A percentile compares a stretch with the other conserved stretches of the same genome.
phyloP scores from a whole-genome alignment of 23 tunicate species.

The Halocynthia aurantium region DNA sequence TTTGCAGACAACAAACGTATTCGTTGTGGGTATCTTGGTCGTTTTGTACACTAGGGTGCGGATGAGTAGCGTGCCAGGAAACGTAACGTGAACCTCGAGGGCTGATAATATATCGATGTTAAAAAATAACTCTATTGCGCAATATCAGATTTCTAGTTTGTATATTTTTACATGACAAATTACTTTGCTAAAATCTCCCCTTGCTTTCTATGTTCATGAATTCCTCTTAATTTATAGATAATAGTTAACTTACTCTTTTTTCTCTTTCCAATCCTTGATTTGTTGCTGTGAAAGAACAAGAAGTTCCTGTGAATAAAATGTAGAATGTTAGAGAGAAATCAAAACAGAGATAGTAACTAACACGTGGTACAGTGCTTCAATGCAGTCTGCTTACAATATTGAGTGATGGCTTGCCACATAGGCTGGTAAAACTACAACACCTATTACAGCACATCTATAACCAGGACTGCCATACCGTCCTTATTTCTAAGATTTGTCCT shows the following conservation, averaged over 20 bases:
- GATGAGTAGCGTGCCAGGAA: conserved; percentile 5
- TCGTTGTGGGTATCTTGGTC: not conserved
- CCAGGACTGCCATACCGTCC: too few species aligned
- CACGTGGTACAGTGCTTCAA: not conserved
- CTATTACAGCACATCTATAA: too few species aligned
- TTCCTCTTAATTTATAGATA: not conserved
- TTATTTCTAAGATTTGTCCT: too few species aligned
- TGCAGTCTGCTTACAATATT: not conserved
- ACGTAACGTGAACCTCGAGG: conserved; percentile 14
- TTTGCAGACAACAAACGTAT: conserved; percentile 6
- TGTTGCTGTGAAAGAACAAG: not conserved
- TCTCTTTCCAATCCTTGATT: conserved; percentile 11
- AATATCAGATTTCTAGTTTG: too few species aligned
- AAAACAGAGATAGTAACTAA: not conserved
- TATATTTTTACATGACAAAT: not conserved
- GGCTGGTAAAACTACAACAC: too few species aligned
- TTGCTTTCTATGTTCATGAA: not conserved
- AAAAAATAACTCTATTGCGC: too few species aligned
- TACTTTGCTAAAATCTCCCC: not conserved
- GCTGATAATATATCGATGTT: not conserved
- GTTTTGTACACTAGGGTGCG: conserved; percentile 7
- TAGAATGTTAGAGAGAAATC: not conserved
- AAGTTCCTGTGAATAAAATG: not conserved
- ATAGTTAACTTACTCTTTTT: not conserved
- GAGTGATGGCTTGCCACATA: not conserved